phyloP scores from a whole-genome alignment of 2,888 invertebrate species.

The Brenthis ino region DNA sequence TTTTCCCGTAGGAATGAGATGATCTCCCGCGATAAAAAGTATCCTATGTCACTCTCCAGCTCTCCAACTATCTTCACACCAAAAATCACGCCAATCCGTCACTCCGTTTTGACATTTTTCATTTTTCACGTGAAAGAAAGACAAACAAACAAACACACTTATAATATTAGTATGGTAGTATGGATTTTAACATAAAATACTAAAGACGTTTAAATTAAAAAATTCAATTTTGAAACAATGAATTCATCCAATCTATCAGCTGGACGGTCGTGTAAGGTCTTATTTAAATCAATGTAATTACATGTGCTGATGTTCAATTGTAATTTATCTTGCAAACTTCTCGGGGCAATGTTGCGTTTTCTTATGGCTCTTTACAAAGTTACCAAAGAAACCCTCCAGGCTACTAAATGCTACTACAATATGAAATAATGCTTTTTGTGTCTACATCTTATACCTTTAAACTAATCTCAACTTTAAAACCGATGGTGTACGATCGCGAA shows the following conservation, averaged over 20 bases:
- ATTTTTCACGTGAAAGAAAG: no score
- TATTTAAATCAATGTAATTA: constrained; percentile 64
- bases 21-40: no score
- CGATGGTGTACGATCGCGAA: constrained; percentile 46
- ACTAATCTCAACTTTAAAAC: constrained; percentile 47
- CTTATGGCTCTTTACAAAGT: constrained; percentile 65
- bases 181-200: not conserved
- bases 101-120: no score
- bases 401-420: constrained; percentile 79
- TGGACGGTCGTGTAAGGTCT: constrained; percentile 51
- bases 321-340: constrained; percentile 59
- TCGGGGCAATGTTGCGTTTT: constrained; percentile 59
- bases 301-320: constrained; percentile 53
- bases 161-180: no score
- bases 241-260: constrained; percentile 50
- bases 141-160: no score
- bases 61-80: no score
- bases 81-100: no score
- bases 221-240: constrained; percentile 46
- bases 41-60: no score
- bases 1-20: no score
- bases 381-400: constrained; percentile 70
- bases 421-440: constrained; percentile 72
- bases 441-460: constrained; percentile 47
- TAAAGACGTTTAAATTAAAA: constrained; percentile 20